A percentile compares a stretch with the other conserved stretches of the same genome.
Conservation (phyloP, 2,797 vertebrate genomes). For the Sphaeramia orbicularis region DNA sequence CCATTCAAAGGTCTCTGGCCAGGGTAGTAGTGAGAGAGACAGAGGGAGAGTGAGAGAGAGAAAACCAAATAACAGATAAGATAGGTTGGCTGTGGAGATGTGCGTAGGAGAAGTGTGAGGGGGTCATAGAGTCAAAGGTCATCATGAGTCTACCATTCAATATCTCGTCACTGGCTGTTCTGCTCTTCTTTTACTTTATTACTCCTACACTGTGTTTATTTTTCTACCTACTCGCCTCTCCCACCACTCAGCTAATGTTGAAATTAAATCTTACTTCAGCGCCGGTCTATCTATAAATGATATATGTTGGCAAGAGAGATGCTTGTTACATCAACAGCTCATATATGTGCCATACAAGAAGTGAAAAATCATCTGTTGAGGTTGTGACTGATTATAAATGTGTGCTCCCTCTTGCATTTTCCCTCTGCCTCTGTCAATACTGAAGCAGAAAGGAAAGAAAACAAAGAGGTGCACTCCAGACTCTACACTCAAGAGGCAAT, state of each 20-base stretch:
- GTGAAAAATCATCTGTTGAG: constrained; percentile 27
- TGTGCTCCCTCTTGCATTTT: constrained; percentile 6
- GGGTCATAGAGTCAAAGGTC: constrained; percentile 61
- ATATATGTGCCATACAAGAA: background rate
- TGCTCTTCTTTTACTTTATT: constrained; percentile 31
- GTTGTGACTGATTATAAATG: constrained; percentile 7
- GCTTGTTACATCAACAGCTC: constrained; percentile 11
- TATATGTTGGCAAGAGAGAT: background rate
- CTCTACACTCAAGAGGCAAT: background rate
- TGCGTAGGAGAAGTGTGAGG: constrained; percentile 57
- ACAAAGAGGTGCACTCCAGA: background rate
- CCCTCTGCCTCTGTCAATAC: constrained; percentile 19
- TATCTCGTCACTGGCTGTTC: constrained; percentile 39
- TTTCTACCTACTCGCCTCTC: constrained; percentile 40
- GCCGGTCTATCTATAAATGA: constrained; percentile 12
- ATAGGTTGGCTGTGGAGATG: constrained; percentile 31
- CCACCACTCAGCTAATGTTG: constrained; percentile 32
- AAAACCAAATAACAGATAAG: constrained; percentile 12
- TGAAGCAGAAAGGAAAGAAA: background rate
- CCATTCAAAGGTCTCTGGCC: constrained; percentile 77
- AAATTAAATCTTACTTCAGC: constrained; percentile 28
- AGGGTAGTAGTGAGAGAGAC: constrained; percentile 41
- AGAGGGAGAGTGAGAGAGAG: constrained; percentile 5
- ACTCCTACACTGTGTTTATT: constrained; percentile 61
- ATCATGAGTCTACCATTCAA: constrained; percentile 44